Base-by-base conservation (phyloP, 2,888 invertebrate species). In the Lasioglossum figueresi region DNA sequence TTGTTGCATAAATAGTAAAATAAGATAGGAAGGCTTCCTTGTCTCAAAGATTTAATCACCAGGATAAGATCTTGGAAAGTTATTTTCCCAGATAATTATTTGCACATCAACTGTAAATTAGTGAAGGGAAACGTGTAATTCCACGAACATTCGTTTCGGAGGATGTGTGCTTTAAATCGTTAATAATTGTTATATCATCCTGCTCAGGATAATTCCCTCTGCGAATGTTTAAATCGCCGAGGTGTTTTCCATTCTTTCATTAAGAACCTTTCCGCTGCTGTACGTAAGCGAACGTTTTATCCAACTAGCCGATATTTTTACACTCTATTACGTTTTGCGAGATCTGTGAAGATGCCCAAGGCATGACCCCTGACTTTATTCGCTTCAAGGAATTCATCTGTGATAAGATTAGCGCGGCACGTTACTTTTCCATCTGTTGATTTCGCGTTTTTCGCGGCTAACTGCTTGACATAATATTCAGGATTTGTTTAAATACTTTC, bases 391-490 rank as follows among this genome's bases (percentile, higher is more conserved):
- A 82, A 73, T 79, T 81, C 77, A 85, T 83, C 12, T 31, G 31
- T 71, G 89, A 88, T 89, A 89, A 83, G 84, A 68, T 80, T 85
- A 88, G 80, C 79, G 14, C 52, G 14, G 52, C 37, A 27, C 43
- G 48, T 59, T 34, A 1, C n/a, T 68, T 40, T 76, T 73, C 8
- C 0, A 16, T 68, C 68, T 12, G 14, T 23, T n/a, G 23, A 68
- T n/a, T n/a, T 14, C 23, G 8, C n/a, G 12, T 48, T 74, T 56
- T 31, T 76, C n/a, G 27, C 6, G 31, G 0, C 2, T 5, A 16
- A 63, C 16, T n/a, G 27, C 16, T 31, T 63, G 16, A 2, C 31
- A 16, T 31, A 63, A 63, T 16, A 63, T 63, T 14, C 14, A 14
- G n/a, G 27, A 14, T 59, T 8, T 59, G 0, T 59, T 12, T 27